Conservation (phyloP, 2,113 vertebrate species). For the Cochlearius cochlearius region DNA sequence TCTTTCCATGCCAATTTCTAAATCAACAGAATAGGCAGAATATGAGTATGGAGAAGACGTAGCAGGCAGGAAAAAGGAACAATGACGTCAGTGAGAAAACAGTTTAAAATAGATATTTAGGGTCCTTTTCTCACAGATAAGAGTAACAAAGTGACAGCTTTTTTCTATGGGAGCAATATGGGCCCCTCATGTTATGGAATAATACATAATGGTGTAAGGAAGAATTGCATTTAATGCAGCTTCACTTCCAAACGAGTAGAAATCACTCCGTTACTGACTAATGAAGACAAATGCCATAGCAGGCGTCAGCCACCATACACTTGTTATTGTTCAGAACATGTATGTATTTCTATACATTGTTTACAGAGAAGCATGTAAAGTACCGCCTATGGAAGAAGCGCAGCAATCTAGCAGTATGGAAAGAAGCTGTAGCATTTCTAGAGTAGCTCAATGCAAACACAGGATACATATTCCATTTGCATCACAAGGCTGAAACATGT, state of each 20-base stretch:
- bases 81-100: not conserved
- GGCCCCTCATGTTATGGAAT: not conserved
- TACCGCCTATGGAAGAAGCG: not conserved
- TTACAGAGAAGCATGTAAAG: not conserved
- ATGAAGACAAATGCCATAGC: not conserved
- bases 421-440: not conserved
- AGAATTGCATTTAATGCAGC: constrained; percentile 12
- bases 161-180: not conserved
- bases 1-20: not conserved
- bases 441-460: not conserved
- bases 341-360: not conserved
- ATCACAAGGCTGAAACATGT: not conserved
- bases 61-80: not conserved
- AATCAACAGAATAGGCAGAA: not conserved
- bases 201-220: not conserved
- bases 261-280: not conserved
- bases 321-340: not conserved
- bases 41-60: not conserved
- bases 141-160: not conserved
- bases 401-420: not conserved
- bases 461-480: not conserved
- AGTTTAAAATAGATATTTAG: not conserved
- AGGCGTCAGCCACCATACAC: not conserved
- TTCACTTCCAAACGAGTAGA: not conserved
- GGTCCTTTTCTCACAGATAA: not conserved